These are phyloP conservation scores for Tridacna gigas DNA, from an alignment of 2,888 invertebrate genomes.

Conservation along the genomic window DNA sequence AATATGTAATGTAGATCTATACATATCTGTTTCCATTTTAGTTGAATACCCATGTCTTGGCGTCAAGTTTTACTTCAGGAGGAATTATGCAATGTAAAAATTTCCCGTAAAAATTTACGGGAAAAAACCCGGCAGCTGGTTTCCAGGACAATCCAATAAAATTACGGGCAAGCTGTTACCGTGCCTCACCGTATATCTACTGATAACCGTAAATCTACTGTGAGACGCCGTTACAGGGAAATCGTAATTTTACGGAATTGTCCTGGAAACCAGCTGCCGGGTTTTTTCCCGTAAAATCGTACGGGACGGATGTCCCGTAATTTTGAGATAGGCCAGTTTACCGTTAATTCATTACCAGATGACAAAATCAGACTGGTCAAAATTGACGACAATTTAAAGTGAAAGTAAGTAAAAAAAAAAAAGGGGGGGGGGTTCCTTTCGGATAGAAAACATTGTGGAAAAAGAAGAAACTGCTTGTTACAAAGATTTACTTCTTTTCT, in stretches of 20 bases:
- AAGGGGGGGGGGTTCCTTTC: too few species aligned
- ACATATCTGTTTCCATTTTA: slow-evolving; percentile 9
- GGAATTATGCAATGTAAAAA: slow-evolving; percentile 43
- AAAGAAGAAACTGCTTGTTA: too few species aligned
- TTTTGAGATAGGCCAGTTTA: too few species aligned
- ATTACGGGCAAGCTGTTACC: background rate
- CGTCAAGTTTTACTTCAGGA: slow-evolving; percentile 46
- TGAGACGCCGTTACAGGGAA: background rate
- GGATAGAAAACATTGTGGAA: too few species aligned
- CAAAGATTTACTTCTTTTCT: too few species aligned
- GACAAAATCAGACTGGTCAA: too few species aligned
- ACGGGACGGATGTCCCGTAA: too few species aligned
- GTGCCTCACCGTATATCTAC: slow-evolving; percentile 1
- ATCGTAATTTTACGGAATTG: slow-evolving; percentile 1
- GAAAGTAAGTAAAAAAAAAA: too few species aligned
- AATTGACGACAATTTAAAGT: too few species aligned
- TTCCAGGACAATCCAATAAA: background rate
- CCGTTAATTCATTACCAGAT: too few species aligned
- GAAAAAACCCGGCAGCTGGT: slow-evolving; percentile 2
- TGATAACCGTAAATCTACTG: background rate
- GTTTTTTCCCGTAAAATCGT: background rate
- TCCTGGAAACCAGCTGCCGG: slow-evolving; percentile 2
- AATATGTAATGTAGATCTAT: too few species aligned
- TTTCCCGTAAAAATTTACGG: background rate
- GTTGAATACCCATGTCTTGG: slow-evolving; percentile 65